These are phyloP conservation scores for Polydrusus tereticollis DNA, from an alignment of 2,888 invertebrate genomes.

Conservation along the genomic window DNA sequence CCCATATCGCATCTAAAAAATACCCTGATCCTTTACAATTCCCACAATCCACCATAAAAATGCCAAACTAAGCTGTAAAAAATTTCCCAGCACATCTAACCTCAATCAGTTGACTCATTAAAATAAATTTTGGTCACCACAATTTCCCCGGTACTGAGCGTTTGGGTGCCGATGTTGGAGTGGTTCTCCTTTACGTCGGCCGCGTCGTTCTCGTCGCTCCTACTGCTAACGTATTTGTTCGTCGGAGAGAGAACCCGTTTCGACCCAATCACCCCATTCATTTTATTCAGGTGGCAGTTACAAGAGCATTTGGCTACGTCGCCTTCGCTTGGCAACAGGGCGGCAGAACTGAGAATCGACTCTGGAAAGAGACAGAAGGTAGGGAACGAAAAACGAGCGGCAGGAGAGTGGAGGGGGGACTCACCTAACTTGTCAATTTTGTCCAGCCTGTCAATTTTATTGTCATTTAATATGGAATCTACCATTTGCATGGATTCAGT, in stretches of 20 bases:
- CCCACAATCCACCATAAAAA: too few relatives aligned
- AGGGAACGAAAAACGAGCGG: background rate
- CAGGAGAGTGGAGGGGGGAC: too few relatives aligned
- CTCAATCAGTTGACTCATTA: conserved; percentile 60
- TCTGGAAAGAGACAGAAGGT: conserved; percentile 68
- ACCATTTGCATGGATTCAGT: conserved; percentile 93
- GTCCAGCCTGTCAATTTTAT: conserved; percentile 85
- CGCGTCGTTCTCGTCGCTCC: conserved; percentile 60
- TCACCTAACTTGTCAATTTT: conserved; percentile 81
- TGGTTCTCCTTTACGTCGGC: conserved; percentile 68
- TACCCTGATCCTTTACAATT: conserved; percentile 6
- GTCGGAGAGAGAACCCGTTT: conserved; percentile 63
- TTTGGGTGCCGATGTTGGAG: conserved; percentile 80
- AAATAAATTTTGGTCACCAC: conserved; percentile 87
- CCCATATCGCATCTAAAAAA: too few relatives aligned
- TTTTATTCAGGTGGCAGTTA: conserved; percentile 68
- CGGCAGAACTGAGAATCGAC: conserved; percentile 86
- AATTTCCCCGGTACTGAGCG: conserved; percentile 91
- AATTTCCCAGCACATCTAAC: background rate
- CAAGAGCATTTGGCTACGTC: conserved; percentile 67
- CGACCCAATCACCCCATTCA: conserved; percentile 56
- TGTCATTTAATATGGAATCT: conserved; percentile 86
- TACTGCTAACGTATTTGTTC: conserved; percentile 58
- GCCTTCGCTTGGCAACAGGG: conserved; percentile 73
- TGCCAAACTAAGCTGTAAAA: background rate